phyloP scores from a whole-genome alignment of 2,113 vertebrate genomes.

The Nothobranchius furzeri region DNA sequence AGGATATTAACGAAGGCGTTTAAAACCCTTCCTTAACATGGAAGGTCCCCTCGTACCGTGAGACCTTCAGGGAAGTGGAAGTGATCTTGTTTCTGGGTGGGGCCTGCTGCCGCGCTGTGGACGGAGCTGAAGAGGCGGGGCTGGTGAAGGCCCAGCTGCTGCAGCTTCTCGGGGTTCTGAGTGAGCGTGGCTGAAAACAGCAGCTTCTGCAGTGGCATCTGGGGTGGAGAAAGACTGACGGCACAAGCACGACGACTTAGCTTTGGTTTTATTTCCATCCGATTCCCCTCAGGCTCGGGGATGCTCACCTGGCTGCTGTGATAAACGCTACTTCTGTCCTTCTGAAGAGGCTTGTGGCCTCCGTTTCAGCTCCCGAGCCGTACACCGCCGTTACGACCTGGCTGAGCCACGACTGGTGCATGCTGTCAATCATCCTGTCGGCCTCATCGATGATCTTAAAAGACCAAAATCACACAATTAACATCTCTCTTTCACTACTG shows the following conservation, averaged over 20 bases:
- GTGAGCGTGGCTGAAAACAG: conserved; percentile 96
- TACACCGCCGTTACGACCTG: conserved; percentile 85
- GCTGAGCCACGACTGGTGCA: conserved; percentile 93
- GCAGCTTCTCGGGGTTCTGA: conserved; percentile 92
- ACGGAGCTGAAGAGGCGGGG: conserved; percentile 88
- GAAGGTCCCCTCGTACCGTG: conserved; percentile 73
- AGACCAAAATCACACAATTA: not conserved
- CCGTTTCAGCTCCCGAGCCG: conserved; percentile 30
- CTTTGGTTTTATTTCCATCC: not conserved
- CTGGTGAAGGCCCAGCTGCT: conserved; percentile 88
- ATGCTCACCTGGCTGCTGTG: conserved; percentile 86
- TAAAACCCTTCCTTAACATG: not conserved
- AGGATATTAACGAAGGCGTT: not conserved
- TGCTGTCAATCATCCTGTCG: conserved; percentile 94
- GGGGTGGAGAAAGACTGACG: conserved; percentile 82
- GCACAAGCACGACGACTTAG: not conserved
- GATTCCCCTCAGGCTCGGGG: not conserved
- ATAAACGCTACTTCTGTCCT: conserved; percentile 72
- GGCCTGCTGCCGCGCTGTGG: conserved; percentile 17
- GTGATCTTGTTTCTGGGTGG: conserved; percentile 49
- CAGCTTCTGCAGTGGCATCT: conserved; percentile 92
- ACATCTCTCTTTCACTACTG: not conserved
- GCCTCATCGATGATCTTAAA: conserved; percentile 92
- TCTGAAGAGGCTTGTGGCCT: conserved; percentile 68
- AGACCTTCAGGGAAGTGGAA: conserved; percentile 87